These are phyloP conservation scores for Cacoxenus indagator DNA, from an alignment of 2,888 invertebrate genomes.

Conservation along the genomic window DNA sequence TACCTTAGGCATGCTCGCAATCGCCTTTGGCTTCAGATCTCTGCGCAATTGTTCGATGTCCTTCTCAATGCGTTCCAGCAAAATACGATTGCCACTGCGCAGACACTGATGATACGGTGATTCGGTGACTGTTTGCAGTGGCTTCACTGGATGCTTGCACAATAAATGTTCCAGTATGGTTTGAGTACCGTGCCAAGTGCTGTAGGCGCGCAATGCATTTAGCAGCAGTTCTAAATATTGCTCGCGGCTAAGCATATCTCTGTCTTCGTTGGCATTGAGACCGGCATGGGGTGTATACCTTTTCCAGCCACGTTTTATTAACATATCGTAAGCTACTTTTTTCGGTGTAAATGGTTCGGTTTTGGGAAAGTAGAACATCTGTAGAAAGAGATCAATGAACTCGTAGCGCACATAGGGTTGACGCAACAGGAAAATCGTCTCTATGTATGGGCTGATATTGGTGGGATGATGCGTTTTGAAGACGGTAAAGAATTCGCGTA, in stretches of 20 bases:
- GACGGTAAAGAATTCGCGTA: slow-evolving; percentile 58
- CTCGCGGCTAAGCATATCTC: slow-evolving; percentile 40
- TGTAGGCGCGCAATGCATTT: slow-evolving; percentile 58
- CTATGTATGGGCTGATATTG: slow-evolving; percentile 53
- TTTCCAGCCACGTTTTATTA: slow-evolving; percentile 57
- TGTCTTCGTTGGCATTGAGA: slow-evolving; percentile 37
- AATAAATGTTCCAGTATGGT: slow-evolving; percentile 52
- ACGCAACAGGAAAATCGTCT: slow-evolving; percentile 51
- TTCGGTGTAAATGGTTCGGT: slow-evolving; percentile 50
- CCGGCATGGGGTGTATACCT: slow-evolving; percentile 50
- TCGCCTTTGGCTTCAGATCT: slow-evolving; percentile 47
- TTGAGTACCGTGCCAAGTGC: slow-evolving; percentile 54
- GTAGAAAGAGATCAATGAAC: slow-evolving; percentile 62
- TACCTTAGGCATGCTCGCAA: slow-evolving; percentile 47
- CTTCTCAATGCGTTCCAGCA: slow-evolving; percentile 43
- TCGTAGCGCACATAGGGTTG: slow-evolving; percentile 63
- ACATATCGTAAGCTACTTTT: slow-evolving; percentile 60
- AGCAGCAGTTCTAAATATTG: slow-evolving; percentile 62
- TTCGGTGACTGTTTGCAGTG: slow-evolving; percentile 42
- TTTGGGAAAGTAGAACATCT: slow-evolving; percentile 53
- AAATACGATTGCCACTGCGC: slow-evolving; percentile 42
- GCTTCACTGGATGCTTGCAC: slow-evolving; percentile 39
- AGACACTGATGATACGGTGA: slow-evolving; percentile 43
- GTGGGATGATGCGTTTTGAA: slow-evolving; percentile 54
- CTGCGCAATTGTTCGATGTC: slow-evolving; percentile 47